Percentiles rank a stretch among this genome's conserved stretches.
phyloP scores from a whole-genome alignment of 2,113 vertebrate genomes.

The Nestor notabilis region DNA sequence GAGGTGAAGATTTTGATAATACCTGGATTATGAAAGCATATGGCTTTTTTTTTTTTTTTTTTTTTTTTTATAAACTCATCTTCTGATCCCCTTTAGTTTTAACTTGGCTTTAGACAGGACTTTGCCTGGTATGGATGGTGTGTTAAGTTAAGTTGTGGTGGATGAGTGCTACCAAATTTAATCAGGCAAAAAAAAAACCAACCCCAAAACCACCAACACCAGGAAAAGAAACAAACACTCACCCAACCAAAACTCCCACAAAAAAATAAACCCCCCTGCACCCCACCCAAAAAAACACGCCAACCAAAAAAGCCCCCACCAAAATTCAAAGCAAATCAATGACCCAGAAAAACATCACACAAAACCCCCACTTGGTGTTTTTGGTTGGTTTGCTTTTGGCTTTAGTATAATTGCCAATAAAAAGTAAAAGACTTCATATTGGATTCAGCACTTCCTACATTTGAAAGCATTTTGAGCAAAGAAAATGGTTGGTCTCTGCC shows the following conservation, averaged over 20 bases:
- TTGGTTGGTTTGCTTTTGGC: background rate
- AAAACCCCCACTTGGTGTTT: background rate
- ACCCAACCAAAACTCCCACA: too few relatives aligned
- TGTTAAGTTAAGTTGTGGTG: background rate
- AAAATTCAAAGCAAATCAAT: background rate
- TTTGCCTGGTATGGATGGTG: background rate
- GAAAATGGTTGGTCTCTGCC: constrained; percentile 12
- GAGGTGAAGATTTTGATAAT: background rate
- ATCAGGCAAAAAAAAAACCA: background rate
- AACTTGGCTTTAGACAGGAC: background rate
- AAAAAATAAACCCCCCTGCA: background rate
- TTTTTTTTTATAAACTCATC: rapidly evolving
- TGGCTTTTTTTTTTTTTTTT: background rate
- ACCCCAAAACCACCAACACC: background rate
- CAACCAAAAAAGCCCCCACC: background rate
- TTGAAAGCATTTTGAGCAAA: background rate
- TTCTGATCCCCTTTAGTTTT: background rate
- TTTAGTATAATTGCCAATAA: background rate
- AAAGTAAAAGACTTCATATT: background rate
- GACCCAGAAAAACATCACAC: background rate
- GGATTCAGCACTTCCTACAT: background rate
- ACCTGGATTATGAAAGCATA: background rate
- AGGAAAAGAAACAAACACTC: background rate
- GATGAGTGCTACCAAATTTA: background rate
- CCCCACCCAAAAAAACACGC: too few relatives aligned